Percentiles rank a stretch among this genome's conserved stretches.
phyloP scores from a whole-genome alignment of 2,888 invertebrate genomes.

The Gibbula magus region DNA sequence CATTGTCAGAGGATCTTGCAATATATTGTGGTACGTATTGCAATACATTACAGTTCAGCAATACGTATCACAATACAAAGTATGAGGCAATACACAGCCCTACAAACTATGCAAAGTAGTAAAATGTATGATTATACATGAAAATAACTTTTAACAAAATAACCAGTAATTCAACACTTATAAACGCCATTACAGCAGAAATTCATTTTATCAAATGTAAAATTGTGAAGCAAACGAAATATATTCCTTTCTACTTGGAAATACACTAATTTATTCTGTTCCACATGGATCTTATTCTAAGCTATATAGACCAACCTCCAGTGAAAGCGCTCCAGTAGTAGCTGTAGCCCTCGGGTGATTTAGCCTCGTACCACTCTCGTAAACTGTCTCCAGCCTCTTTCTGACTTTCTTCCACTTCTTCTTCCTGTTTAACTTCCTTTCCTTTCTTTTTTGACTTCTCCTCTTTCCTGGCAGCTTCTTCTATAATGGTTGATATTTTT shows the following conservation, averaged over 20 bases:
- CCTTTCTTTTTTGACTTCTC: slow-evolving; percentile 13
- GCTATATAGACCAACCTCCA: slow-evolving; percentile 79
- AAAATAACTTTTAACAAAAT: too few relatives aligned
- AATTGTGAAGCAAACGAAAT: background rate
- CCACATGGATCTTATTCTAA: background rate
- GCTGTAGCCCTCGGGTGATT: slow-evolving; percentile 84
- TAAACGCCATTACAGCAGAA: background rate
- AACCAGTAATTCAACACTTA: too few relatives aligned
- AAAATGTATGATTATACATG: too few relatives aligned
- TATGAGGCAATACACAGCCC: too few relatives aligned
- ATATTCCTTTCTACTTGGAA: background rate
- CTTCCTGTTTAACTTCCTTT: background rate
- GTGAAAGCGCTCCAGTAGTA: slow-evolving; percentile 92
- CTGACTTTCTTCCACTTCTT: slow-evolving; percentile 6
- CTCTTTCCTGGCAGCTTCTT: slow-evolving; percentile 7
- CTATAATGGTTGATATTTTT: background rate
- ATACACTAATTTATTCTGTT: background rate
- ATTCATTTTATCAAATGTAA: background rate
- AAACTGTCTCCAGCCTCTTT: background rate
- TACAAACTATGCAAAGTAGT: too few relatives aligned
- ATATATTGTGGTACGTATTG: too few relatives aligned
- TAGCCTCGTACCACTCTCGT: slow-evolving; percentile 86
- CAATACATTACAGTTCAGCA: too few relatives aligned
- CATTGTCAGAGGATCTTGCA: too few relatives aligned
- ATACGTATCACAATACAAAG: too few relatives aligned